Base-by-base conservation (phyloP, 1,140 invertebrate species). In the Hesperophylax magnus region DNA sequence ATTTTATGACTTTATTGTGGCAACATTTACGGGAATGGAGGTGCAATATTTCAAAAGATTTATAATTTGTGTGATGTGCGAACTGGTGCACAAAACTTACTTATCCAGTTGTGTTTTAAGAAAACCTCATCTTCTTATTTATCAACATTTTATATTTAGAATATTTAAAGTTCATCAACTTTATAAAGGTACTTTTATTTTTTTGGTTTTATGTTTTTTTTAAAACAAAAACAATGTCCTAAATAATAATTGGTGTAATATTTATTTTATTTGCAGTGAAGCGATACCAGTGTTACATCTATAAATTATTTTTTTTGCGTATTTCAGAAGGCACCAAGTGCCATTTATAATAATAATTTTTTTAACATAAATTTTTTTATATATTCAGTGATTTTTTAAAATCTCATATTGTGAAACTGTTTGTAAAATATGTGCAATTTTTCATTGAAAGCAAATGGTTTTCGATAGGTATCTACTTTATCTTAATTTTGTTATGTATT, bases 261-360 rank as follows among this genome's bases (percentile, higher is more conserved):
- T 47, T 47, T 14, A 47, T 47, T 47, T 47, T 47, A 14, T 47
- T 47, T 47, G 9, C 39, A 14, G 39, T 39, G 34, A 39, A 39
- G 34, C 34, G 34, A 39, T 7, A 39, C 34, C 34, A 39, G 34
- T 8, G 34, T 39, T 60, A 60, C 56, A 22, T 18, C 18, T 60
- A 0, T 61, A 61, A 47, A 47, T 14, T 14, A 47, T 14, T 47
- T 47, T 47, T 22, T 22, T 5, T 22, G 24, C 15, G 0, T 61
- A 22, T 61, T 61, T 61, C 18, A 61, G 24, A 61, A 24, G 58
- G 58, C 24, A 61, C 58, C 58, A 22, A 61, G 58, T 61, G 58
- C 58, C 20, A 61, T 22, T 60, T 60, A 18, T 60, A 60, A 20
- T 61, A 9, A 58, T 18, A 6, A 58, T 58, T n/a, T 58, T 61